These are phyloP conservation scores for Scolopax rusticola DNA, from an alignment of 2,797 vertebrate genomes.

Conservation along the genomic window DNA sequence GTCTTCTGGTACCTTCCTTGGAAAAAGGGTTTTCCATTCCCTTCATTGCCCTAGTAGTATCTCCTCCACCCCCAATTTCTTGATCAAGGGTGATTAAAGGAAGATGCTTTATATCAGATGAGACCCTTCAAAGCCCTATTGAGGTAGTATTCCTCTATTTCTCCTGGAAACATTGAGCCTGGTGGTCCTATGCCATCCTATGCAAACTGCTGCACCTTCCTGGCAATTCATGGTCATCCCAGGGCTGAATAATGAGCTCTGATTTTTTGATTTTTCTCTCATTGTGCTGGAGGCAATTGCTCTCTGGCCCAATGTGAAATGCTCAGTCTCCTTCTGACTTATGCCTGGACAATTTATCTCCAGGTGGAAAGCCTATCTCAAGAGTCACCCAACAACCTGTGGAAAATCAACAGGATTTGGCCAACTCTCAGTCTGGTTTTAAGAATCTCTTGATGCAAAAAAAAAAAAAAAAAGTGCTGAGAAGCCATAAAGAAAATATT, in stretches of 20 bases:
- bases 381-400: not conserved
- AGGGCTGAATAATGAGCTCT: fast-evolving
- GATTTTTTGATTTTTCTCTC: not conserved
- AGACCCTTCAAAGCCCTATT: fast-evolving
- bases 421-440: not conserved
- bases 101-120: fast-evolving
- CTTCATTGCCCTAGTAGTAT: not conserved
- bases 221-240: not conserved
- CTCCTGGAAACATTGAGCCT: fast-evolving
- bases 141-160: not conserved
- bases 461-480: not conserved
- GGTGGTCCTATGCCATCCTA: not conserved
- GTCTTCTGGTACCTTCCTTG: not conserved
- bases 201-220: fast-evolving
- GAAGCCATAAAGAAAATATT: not conserved
- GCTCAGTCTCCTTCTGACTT: not conserved
- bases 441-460: not conserved
- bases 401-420: not conserved
- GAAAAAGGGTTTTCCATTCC: not conserved
- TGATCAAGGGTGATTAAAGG: not conserved
- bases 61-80: not conserved
- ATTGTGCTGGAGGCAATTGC: not conserved
- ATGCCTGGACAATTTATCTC: not conserved
- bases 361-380: not conserved
- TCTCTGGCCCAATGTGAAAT: not conserved